Evolutionary conservation across 2,113 vertebrate species (phyloP).

Genomic region (Albula goreensis): DNA sequence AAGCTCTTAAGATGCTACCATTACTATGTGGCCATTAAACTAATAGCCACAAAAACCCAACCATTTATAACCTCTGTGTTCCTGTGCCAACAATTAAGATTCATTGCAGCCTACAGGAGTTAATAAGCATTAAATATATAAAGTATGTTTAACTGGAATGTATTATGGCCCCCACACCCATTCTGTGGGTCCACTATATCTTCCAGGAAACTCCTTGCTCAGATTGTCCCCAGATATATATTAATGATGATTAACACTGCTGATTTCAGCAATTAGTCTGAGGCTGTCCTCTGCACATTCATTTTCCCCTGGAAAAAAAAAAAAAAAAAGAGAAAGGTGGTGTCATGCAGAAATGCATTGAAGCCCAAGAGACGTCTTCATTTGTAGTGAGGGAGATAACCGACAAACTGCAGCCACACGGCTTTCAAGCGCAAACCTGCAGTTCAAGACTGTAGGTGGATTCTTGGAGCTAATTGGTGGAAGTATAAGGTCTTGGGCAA

Average conservation of each 20-base stretch:
- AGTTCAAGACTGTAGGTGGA: neutral
- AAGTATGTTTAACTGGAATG: slow-evolving; percentile 39
- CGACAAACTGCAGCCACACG: neutral
- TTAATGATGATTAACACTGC: slow-evolving; percentile 35
- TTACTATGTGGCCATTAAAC: slow-evolving; percentile 36
- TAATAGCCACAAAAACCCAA: slow-evolving; percentile 40
- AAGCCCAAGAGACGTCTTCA: neutral
- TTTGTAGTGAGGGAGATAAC: neutral
- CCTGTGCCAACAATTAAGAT: slow-evolving; percentile 43
- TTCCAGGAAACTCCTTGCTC: slow-evolving; percentile 23
- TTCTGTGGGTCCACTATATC: slow-evolving; percentile 20
- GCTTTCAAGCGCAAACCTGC: neutral
- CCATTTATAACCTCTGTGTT: slow-evolving; percentile 43
- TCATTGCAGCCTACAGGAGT: slow-evolving; percentile 42
- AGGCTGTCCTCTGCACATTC: neutral
- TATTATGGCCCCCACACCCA: slow-evolving; percentile 29
- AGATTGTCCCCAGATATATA: slow-evolving; percentile 20
- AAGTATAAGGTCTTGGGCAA: no score
- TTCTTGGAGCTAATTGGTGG: neutral
- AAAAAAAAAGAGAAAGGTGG: neutral
- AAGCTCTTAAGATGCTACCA: slow-evolving; percentile 25
- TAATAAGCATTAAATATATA: slow-evolving; percentile 50
- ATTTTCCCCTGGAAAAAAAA: neutral
- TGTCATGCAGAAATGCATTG: neutral
- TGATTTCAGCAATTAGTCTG: neutral